phyloP scores from a whole-genome alignment of 2,113 vertebrate genomes.

The Noturus placidus region DNA sequence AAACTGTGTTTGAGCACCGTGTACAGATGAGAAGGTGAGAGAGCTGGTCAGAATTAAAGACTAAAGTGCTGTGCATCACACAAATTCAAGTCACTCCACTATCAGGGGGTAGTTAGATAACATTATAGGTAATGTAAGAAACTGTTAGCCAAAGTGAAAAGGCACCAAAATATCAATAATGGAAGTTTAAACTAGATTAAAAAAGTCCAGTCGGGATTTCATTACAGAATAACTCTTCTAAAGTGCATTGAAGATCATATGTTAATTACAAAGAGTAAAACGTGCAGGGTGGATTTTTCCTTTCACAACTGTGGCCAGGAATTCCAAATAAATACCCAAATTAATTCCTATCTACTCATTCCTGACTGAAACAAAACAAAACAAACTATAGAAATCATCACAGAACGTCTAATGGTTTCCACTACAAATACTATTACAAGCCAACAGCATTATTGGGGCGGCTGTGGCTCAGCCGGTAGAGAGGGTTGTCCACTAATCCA shows the following conservation, averaged over 20 bases:
- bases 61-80: neutral
- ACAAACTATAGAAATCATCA: no score
- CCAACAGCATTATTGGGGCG: no score
- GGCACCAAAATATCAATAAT: neutral
- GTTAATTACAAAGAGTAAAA: neutral
- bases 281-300: neutral
- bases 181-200: neutral
- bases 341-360: neutral
- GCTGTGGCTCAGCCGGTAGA: no score
- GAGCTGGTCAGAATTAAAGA: neutral
- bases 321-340: neutral
- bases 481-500: no score
- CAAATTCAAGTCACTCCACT: neutral
- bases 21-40: neutral
- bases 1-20: neutral
- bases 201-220: neutral
- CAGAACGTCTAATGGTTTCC: no score
- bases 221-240: neutral
- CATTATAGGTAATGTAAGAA: neutral
- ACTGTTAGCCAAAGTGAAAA: neutral
- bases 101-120: neutral
- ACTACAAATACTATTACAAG: no score
- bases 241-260: neutral
- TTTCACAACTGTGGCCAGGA: neutral
- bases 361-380: no score